These are phyloP conservation scores for Asobara japonica DNA, from an alignment of 1,140 invertebrate species.

Conservation along the genomic window DNA sequence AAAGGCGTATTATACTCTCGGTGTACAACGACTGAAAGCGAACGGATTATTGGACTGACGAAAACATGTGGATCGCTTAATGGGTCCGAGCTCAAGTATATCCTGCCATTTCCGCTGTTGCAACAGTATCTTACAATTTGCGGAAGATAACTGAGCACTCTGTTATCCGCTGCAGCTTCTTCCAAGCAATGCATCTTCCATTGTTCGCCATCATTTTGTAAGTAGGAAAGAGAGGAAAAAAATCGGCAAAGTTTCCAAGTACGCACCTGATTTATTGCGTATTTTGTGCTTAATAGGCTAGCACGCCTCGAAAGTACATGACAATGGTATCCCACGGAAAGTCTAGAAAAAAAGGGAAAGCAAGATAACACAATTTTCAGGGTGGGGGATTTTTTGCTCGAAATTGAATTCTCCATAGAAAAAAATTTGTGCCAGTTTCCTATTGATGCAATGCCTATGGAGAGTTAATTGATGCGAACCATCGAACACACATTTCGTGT, in stretches of 20 bases:
- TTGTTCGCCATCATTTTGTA: not conserved
- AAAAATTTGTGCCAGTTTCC: too few relatives aligned
- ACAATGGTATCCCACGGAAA: too few relatives aligned
- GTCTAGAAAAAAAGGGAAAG: too few relatives aligned
- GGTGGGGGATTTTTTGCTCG: too few relatives aligned
- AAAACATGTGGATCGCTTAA: not conserved
- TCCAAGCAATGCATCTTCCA: not conserved
- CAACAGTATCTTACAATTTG: not conserved
- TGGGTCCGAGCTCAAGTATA: not conserved
- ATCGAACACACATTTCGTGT: too few relatives aligned
- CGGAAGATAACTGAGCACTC: not conserved
- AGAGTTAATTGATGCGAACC: too few relatives aligned
- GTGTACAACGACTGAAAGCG: not conserved
- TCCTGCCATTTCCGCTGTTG: not conserved
- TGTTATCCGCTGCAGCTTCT: not conserved
- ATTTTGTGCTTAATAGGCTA: not conserved
- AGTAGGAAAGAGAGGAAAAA: not conserved
- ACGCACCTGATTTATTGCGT: not conserved
- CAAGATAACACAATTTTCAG: too few relatives aligned
- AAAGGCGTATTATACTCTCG: not conserved
- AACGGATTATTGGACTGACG: not conserved
- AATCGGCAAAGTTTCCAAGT: not conserved
- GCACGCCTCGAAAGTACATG: too few relatives aligned
- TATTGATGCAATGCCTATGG: too few relatives aligned
- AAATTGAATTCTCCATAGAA: too few relatives aligned